phyloP scores from a whole-genome alignment of 2,113 vertebrate genomes.

The Donacobius atricapilla region DNA sequence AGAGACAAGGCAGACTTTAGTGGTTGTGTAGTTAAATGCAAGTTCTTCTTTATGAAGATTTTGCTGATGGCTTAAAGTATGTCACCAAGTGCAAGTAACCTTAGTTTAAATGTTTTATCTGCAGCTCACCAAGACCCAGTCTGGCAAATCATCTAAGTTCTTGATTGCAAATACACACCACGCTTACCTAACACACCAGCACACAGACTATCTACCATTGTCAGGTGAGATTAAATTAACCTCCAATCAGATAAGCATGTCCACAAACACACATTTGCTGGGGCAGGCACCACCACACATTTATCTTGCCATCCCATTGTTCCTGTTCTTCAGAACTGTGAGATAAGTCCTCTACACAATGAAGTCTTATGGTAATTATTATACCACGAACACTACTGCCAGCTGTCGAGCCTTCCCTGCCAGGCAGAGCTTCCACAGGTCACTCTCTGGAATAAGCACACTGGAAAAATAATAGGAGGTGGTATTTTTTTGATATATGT shows the following conservation, averaged over 20 bases:
- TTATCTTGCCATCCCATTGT: slow-evolving; percentile 43
- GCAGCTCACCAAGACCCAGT: neutral
- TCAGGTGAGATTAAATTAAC: slow-evolving; percentile 50
- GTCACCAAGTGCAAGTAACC: neutral
- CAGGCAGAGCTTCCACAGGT: neutral
- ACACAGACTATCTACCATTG: slow-evolving; percentile 1
- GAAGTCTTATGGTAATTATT: neutral
- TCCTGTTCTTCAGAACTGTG: neutral
- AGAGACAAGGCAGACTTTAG: neutral
- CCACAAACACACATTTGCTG: slow-evolving; percentile 8
- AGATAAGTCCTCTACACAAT: neutral
- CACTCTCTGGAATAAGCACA: neutral
- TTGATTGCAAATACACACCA: neutral
- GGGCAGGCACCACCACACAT: neutral
- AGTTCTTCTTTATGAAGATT: neutral
- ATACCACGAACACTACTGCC: neutral
- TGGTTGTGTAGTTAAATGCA: neutral
- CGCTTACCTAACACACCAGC: neutral
- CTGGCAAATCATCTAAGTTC: neutral
- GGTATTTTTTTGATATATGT: neutral
- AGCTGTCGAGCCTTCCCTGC: neutral
- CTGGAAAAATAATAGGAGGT: neutral
- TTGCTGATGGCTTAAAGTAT: neutral
- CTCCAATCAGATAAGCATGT: slow-evolving; percentile 12
- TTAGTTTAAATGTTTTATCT: neutral